Percentiles rank a stretch among this genome's conserved stretches.
Evolutionary conservation across 2,113 vertebrate genomes (phyloP).

Genomic region (Colius striatus): DNA sequence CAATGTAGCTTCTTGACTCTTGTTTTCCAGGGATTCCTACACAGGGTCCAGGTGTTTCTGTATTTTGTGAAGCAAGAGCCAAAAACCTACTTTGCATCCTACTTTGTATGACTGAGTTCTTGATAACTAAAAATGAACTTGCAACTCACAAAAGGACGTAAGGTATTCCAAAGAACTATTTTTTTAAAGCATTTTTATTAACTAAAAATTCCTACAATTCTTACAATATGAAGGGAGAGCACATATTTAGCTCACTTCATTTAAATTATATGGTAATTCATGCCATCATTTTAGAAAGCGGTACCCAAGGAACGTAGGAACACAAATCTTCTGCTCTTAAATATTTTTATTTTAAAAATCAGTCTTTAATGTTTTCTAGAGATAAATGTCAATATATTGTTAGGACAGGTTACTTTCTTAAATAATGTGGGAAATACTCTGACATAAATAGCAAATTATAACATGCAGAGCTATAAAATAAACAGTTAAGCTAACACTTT

Average conservation of each 20-base stretch:
- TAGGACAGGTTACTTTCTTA: not conserved
- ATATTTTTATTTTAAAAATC: not conserved
- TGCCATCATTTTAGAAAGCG: not conserved
- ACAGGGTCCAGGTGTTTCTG: not conserved
- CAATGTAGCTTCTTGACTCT: not conserved
- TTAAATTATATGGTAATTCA: not conserved
- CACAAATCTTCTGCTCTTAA: not conserved
- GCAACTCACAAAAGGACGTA: not conserved
- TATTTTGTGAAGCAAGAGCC: not conserved
- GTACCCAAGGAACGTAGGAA: not conserved
- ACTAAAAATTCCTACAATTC: not conserved
- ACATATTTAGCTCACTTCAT: not conserved
- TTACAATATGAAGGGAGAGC: not conserved
- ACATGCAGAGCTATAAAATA: not conserved
- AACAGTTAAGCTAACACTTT: not conserved
- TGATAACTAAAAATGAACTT: not conserved
- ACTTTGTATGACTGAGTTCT: not conserved
- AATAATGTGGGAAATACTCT: not conserved
- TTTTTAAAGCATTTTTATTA: too few species aligned
- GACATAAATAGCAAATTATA: not conserved
- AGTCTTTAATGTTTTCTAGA: not conserved
- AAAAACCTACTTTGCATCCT: not conserved
- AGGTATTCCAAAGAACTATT: not conserved
- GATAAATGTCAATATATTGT: not conserved
- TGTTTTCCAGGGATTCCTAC: not conserved